A percentile compares a stretch with the other conserved stretches of the same genome.
phyloP scores from a whole-genome alignment of 2,113 vertebrate species.

The Crotalus horridus region DNA sequence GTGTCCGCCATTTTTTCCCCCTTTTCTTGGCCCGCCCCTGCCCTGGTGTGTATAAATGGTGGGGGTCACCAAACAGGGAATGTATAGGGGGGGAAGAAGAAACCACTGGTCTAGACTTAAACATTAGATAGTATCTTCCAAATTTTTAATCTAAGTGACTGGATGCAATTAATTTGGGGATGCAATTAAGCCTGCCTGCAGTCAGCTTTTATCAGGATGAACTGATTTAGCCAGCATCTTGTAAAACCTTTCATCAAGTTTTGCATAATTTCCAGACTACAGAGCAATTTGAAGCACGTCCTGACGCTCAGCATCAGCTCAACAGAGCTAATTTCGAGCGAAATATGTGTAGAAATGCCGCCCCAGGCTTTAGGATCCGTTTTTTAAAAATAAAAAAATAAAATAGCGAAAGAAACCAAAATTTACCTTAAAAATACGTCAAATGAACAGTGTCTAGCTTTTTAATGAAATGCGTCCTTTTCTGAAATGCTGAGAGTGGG shows the following conservation, averaged over 20 bases:
- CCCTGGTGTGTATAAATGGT: no score
- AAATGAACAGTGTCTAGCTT: neutral
- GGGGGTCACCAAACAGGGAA: no score
- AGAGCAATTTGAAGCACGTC: neutral
- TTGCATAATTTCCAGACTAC: neutral
- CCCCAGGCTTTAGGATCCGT: neutral
- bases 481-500: neutral
- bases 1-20: no score
- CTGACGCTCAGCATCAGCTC: neutral
- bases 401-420: neutral
- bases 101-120: neutral
- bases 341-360: no score
- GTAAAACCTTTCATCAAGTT: neutral
- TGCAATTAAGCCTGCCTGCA: neutral
- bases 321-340: neutral
- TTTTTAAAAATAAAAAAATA: neutral
- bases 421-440: neutral
- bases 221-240: neutral
- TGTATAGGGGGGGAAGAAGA: no score
- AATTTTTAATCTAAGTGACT: neutral
- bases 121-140: neutral
- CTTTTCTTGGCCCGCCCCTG: no score
- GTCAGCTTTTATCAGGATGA: neutral
- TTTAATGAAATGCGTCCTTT: neutral
- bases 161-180: neutral